Conservation (phyloP, 2,888 invertebrate genomes). For the Isotomurus palustris region DNA sequence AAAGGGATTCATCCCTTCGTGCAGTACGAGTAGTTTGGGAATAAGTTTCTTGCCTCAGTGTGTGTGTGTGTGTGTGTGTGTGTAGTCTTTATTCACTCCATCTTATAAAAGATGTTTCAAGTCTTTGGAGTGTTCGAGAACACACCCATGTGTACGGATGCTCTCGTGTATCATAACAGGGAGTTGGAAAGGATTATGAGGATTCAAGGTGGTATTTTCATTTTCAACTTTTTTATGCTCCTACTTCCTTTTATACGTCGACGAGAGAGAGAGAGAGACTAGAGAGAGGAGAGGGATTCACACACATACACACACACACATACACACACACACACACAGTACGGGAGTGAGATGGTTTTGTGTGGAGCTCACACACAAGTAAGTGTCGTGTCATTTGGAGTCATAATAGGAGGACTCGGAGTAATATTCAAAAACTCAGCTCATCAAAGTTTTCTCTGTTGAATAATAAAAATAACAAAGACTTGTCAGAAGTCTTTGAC, state of each 20-base stretch:
- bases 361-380: not conserved
- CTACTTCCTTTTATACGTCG: not conserved
- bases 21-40: too few relatives aligned
- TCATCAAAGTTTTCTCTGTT: constrained; percentile 11
- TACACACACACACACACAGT: not conserved
- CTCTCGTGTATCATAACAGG: not conserved
- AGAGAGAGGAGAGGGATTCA: too few relatives aligned
- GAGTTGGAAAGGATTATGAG: constrained; percentile 2
- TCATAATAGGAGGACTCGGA: not conserved
- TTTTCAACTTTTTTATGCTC: not conserved
- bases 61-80: too few relatives aligned
- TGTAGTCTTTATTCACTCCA: too few relatives aligned
- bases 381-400: constrained; percentile 5
- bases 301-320: too few relatives aligned
- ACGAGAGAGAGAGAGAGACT: too few relatives aligned
- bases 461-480: constrained; percentile 11
- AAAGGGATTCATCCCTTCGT: too few relatives aligned
- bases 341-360: not conserved
- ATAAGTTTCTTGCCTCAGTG: too few relatives aligned
- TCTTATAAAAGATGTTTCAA: too few relatives aligned
- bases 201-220: constrained; percentile 6
- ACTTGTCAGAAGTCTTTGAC: constrained; percentile 5
- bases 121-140: too few relatives aligned
- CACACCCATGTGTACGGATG: too few relatives aligned
- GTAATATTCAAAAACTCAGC: constrained; percentile 9